These are phyloP conservation scores for Adelges cooleyi DNA, from an alignment of 1,140 invertebrate genomes.

Conservation along the genomic window DNA sequence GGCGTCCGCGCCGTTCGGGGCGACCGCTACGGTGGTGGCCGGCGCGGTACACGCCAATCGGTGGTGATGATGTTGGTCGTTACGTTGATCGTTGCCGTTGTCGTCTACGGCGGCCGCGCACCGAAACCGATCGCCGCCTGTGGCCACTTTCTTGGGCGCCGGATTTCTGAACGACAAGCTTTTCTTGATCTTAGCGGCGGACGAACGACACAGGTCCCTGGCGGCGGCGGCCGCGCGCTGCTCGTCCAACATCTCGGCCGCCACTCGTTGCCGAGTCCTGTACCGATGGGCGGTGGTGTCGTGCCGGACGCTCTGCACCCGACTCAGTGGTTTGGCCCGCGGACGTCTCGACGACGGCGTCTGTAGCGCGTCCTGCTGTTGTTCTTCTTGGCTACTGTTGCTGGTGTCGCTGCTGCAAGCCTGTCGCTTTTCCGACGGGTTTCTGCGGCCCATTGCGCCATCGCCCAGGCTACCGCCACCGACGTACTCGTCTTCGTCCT, in stretches of 20 bases:
- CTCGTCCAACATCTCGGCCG: slow-evolving; percentile 10
- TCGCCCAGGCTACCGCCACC: neutral
- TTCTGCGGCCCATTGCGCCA: neutral
- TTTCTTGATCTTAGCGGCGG: slow-evolving; percentile 9
- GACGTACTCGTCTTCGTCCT: neutral
- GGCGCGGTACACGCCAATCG: neutral
- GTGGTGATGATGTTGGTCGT: too few relatives aligned
- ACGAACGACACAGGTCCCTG: neutral
- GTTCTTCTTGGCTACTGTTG: slow-evolving; percentile 15
- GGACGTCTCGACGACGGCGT: neutral
- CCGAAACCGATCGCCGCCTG: neutral
- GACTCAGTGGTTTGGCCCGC: slow-evolving; percentile 9
- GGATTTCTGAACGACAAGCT: slow-evolving; percentile 11
- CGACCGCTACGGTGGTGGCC: neutral
- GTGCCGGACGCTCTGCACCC: slow-evolving; percentile 11
- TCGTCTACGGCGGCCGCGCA: neutral
- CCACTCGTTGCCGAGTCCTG: slow-evolving; percentile 5
- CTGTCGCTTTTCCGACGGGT: slow-evolving; percentile 10
- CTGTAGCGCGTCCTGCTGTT: neutral
- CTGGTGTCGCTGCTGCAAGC: slow-evolving; percentile 11
- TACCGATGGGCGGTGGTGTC: slow-evolving; percentile 1
- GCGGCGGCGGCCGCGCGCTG: neutral
- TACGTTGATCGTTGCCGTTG: neutral
- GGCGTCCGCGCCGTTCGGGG: neutral
- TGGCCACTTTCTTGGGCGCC: slow-evolving; percentile 1